Conservation (phyloP, 2,888 invertebrate species). For the Fissipunctia ypsillon region DNA sequence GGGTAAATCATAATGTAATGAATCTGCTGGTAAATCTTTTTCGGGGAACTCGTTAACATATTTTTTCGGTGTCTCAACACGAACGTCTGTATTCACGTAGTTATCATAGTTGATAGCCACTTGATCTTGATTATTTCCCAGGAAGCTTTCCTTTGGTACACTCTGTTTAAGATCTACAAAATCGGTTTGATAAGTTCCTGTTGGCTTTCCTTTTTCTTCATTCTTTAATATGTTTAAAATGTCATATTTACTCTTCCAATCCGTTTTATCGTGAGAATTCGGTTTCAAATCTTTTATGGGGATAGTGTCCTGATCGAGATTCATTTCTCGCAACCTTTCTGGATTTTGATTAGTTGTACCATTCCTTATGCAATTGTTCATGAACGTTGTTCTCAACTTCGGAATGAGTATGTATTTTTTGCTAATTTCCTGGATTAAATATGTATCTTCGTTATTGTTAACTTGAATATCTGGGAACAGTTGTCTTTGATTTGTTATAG, state of each 20-base stretch:
- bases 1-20: constrained; percentile 33
- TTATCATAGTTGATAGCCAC: constrained; percentile 18
- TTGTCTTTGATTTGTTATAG: constrained; percentile 47
- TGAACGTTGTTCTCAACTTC: constrained; percentile 69
- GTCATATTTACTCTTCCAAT: constrained; percentile 87
- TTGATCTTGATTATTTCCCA: constrained; percentile 25
- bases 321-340: constrained; percentile 21
- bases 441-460: constrained; percentile 70
- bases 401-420: constrained; percentile 87
- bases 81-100: constrained; percentile 20
- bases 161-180: constrained; percentile 13
- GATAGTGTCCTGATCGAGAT: constrained; percentile 12
- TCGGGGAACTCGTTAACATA: constrained; percentile 69
- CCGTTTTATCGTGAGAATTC: constrained; percentile 69
- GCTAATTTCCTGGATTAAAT: constrained; percentile 81
- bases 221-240: constrained; percentile 83
- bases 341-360: constrained; percentile 37
- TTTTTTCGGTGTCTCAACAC: constrained; percentile 36
- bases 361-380: constrained; percentile 59
- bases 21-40: constrained; percentile 64
- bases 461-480: constrained; percentile 59
- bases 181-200: constrained; percentile 7
- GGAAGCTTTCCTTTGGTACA: constrained; percentile 17
- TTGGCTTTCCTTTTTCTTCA: constrained; percentile 73
- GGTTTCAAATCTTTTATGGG: constrained; percentile 46